Evolutionary conservation across 1,140 invertebrate genomes (phyloP), one percentile per base, ranked within the genome.

Genomic region (Physella acuta): DNA sequence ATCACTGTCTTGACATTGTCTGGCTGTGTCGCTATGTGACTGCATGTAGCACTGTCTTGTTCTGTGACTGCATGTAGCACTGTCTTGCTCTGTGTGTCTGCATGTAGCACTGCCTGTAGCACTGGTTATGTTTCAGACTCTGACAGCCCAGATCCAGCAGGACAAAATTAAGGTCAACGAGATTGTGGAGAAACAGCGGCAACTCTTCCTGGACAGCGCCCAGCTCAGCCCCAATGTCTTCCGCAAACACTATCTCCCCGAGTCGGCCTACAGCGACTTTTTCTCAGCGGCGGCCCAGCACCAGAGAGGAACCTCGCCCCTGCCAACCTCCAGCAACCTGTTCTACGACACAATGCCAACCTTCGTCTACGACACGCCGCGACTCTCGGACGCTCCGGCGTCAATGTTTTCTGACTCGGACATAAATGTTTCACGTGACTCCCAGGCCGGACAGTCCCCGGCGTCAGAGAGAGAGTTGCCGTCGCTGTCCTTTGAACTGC

Each of bases 61-160:
- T n/a, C n/a, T n/a, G n/a, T n/a, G n/a, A n/a, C n/a, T n/a, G n/a
- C n/a, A n/a, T n/a, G n/a, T n/a, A n/a, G n/a, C n/a, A n/a, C n/a
- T n/a, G n/a, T n/a, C n/a, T n/a, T n/a, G n/a, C n/a, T n/a, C n/a
- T n/a, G n/a, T n/a, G n/a, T n/a, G n/a, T n/a, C n/a, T n/a, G n/a
- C n/a, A n/a, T n/a, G n/a, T n/a, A n/a, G n/a, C n/a, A n/a, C n/a
- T n/a, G n/a, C n/a, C n/a, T n/a, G n/a, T n/a, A n/a, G n/a, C n/a
- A n/a, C n/a, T n/a, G n/a, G n/a, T n/a, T n/a, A n/a, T n/a, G n/a
- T 81, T 79, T 76, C 77, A 85, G 84, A 81, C 72, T 55, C 74
- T 85, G 73, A 77, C 79, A 55, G 77, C 75, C 51, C 78, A 85
- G 70, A 85, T 84, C 59, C 79, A 81, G 75, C 66, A 68, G 14